Evolutionary conservation across 2,888 invertebrate species (phyloP).

Genomic region (Cyrtodaria siliqua): DNA sequence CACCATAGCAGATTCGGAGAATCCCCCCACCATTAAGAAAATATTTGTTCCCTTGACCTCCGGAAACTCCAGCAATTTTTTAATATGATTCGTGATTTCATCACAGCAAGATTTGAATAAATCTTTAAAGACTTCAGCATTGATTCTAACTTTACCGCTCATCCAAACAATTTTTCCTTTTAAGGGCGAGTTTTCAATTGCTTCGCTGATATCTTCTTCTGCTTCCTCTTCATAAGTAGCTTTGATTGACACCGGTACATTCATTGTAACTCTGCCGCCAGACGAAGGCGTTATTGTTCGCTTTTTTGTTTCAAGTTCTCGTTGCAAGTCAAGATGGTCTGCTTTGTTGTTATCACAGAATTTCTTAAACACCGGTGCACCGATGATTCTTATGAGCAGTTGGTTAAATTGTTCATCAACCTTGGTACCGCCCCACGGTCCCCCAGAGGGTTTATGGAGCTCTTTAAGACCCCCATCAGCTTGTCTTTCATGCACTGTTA

Average conservation of each 20-base stretch:
- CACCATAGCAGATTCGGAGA: slow-evolving; percentile 63
- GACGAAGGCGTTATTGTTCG: not conserved
- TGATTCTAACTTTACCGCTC: slow-evolving; percentile 61
- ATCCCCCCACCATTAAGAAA: slow-evolving; percentile 67
- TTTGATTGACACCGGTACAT: not conserved
- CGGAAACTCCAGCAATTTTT: slow-evolving; percentile 40
- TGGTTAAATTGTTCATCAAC: too few species aligned
- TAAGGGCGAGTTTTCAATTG: slow-evolving; percentile 43
- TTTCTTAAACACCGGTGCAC: too few species aligned
- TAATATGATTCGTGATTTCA: slow-evolving; percentile 50
- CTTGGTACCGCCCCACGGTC: too few species aligned
- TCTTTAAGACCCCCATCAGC: too few species aligned
- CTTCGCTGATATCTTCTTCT: slow-evolving; percentile 38
- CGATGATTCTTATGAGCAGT: too few species aligned
- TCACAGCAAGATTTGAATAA: slow-evolving; percentile 49
- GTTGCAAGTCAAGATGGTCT: too few species aligned
- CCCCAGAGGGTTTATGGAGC: too few species aligned
- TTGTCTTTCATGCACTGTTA: too few species aligned
- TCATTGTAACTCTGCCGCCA: not conserved
- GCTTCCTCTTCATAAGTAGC: not conserved
- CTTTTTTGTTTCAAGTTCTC: too few species aligned
- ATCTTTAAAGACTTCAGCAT: slow-evolving; percentile 50
- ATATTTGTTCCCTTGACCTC: slow-evolving; percentile 39
- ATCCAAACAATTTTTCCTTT: slow-evolving; percentile 47
- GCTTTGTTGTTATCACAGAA: too few species aligned